These are phyloP conservation scores for Sarotherodon lohbergeri DNA, from an alignment of 2,113 vertebrate species.

Conservation along the genomic window DNA sequence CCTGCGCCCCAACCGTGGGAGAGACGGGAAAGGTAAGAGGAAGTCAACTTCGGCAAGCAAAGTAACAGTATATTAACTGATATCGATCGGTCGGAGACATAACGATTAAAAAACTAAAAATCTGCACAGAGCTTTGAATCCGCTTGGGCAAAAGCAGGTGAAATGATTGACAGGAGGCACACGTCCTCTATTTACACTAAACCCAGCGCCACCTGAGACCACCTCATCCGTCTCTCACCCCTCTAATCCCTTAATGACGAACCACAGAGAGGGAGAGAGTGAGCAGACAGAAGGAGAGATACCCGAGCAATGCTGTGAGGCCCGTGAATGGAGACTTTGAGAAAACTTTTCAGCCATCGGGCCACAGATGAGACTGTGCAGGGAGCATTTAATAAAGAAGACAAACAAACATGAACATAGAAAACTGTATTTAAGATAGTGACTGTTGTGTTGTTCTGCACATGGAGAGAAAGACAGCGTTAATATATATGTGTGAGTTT, in stretches of 20 bases:
- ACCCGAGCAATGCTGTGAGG: not conserved
- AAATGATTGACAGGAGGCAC: constrained; percentile 37
- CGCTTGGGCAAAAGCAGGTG: not conserved
- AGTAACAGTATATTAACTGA: not conserved
- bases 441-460: not conserved
- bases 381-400: not conserved
- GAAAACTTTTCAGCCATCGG: not conserved
- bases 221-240: constrained; percentile 19
- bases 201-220: constrained; percentile 2
- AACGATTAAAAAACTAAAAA: not conserved
- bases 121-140: not conserved
- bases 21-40: constrained; percentile 43
- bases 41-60: constrained; percentile 10
- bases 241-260: constrained; percentile 54
- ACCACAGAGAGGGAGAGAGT: constrained; percentile 29
- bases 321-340: not conserved
- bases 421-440: not conserved
- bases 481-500: not conserved
- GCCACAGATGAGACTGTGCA: not conserved
- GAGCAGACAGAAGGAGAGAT: not conserved
- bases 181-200: constrained; percentile 25
- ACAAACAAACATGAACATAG: not conserved
- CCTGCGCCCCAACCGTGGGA: constrained; percentile 39
- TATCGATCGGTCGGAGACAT: not conserved
- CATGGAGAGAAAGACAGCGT: not conserved